Conservation (phyloP, 2,113 vertebrate species). For the Phrynosoma blainvillii region DNA sequence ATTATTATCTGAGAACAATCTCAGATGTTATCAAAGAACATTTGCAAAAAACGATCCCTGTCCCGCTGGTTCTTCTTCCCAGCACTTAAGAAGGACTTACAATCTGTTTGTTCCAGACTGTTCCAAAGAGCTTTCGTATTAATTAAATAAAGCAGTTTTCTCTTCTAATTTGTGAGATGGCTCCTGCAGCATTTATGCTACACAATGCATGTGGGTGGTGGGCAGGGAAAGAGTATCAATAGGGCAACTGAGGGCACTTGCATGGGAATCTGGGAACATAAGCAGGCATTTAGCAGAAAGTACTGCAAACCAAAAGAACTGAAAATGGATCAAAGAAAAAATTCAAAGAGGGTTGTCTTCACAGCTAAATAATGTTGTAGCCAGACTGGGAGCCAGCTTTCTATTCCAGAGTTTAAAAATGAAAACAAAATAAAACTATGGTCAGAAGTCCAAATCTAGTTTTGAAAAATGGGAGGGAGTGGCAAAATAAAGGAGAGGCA, state of each 20-base stretch:
- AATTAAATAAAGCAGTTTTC: background rate
- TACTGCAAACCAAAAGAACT: background rate
- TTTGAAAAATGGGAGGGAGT: background rate
- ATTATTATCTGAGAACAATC: too few species aligned
- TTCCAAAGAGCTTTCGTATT: background rate
- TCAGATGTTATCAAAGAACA: too few species aligned
- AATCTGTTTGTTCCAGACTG: too few species aligned
- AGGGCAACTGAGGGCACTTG: background rate
- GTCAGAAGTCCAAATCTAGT: too few species aligned
- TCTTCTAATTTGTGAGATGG: background rate
- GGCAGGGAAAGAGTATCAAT: background rate
- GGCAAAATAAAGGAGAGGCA: background rate
- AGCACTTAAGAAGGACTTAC: background rate
- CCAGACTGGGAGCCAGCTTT: background rate
- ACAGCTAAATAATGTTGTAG: background rate
- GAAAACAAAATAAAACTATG: background rate
- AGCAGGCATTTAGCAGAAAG: background rate
- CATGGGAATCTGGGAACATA: background rate
- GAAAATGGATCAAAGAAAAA: background rate
- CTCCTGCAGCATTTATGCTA: background rate
- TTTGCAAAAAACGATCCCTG: background rate
- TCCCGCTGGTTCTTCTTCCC: background rate
- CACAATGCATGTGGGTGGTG: background rate
- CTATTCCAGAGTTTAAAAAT: background rate
- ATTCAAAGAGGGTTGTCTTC: background rate